phyloP scores from a whole-genome alignment of 2,113 vertebrate species.

The Carassius auratus region DNA sequence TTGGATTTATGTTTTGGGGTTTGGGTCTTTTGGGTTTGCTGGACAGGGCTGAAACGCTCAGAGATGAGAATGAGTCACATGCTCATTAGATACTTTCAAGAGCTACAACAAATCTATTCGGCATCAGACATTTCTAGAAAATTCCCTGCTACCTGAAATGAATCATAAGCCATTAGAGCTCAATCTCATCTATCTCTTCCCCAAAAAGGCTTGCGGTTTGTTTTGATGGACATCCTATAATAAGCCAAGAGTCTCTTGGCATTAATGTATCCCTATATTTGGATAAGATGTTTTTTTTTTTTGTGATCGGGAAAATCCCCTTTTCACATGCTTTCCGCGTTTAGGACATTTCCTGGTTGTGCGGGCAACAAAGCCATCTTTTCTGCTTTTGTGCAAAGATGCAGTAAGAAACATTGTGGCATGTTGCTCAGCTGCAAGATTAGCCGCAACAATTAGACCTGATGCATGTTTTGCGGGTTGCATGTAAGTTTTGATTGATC shows the following conservation, averaged over 20 bases:
- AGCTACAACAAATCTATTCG: not conserved
- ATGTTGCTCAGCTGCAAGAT: not conserved
- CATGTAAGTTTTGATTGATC: not conserved
- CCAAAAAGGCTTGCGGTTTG: not conserved
- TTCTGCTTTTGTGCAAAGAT: not conserved
- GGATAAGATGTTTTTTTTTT: not conserved
- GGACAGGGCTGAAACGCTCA: not conserved
- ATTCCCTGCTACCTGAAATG: not conserved
- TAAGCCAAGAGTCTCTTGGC: not conserved
- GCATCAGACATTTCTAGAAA: not conserved
- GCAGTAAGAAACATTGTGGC: not conserved
- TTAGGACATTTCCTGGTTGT: not conserved
- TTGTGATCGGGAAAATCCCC: slow-evolving; percentile 1
- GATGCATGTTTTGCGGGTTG: not conserved
- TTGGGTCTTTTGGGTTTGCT: not conserved
- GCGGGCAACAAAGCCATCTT: not conserved
- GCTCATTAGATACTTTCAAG: not conserved
- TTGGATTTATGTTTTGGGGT: too few species aligned
- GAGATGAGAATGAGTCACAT: not conserved
- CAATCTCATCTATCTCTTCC: not conserved
- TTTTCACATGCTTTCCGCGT: not conserved
- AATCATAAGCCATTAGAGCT: not conserved
- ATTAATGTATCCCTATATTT: slow-evolving; percentile 26
- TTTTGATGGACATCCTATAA: slow-evolving; percentile 13
- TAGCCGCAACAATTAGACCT: not conserved